Percentiles rank a stretch among this genome's conserved stretches.
These are phyloP conservation scores for Hormaphis cornu DNA, from an alignment of 1,140 invertebrate species.

Conservation along the genomic window DNA sequence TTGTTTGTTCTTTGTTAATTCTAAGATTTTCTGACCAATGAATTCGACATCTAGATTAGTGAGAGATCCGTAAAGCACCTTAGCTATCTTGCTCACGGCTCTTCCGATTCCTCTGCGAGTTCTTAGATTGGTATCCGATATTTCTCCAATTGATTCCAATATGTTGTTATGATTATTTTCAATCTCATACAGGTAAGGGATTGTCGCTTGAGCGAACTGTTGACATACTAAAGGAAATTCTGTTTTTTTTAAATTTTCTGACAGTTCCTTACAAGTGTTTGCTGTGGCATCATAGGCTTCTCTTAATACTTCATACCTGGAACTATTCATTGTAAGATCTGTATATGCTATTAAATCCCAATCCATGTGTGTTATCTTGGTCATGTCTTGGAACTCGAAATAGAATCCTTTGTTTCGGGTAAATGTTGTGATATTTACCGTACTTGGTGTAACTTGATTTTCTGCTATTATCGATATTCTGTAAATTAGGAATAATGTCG, in stretches of 20 bases:
- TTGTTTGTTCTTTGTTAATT: no score
- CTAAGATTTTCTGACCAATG: no score
- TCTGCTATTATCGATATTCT: no score
- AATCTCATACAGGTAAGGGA: neutral
- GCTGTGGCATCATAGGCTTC: neutral
- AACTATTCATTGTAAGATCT: neutral
- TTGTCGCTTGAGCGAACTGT: neutral
- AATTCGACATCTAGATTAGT: no score
- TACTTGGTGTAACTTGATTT: neutral
- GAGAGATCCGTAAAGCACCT: no score
- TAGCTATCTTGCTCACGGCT: no score
- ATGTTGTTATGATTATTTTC: neutral
- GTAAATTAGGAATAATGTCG: neutral
- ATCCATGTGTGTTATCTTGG: neutral
- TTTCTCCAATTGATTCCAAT: neutral
- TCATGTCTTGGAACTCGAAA: neutral
- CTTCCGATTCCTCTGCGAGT: no score
- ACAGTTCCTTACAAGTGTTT: neutral
- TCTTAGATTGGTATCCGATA: no score
- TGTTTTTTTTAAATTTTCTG: neutral
- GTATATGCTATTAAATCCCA: neutral
- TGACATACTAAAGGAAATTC: neutral
- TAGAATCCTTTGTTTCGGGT: neutral
- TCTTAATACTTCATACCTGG: neutral
- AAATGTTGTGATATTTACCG: neutral